Conservation (phyloP, 1,140 invertebrate species). For the Tigriopus japonicus region DNA sequence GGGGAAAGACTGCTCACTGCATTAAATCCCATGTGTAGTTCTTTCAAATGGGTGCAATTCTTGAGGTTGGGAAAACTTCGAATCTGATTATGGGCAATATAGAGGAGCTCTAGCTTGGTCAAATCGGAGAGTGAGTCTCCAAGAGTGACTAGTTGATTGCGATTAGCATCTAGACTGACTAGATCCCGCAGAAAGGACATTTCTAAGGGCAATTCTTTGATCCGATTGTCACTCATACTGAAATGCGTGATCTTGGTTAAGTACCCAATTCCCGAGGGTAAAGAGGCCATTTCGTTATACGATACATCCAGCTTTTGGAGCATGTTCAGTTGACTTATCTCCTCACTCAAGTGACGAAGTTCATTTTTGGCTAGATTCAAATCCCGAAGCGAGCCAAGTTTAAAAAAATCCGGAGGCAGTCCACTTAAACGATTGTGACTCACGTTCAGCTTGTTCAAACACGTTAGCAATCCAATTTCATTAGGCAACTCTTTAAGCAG, state of each 20-base stretch:
- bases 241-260: constrained; percentile 35
- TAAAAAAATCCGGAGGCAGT: constrained; percentile 42
- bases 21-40: constrained; percentile 60
- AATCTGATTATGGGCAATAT: constrained; percentile 54
- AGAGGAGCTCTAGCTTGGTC: constrained; percentile 53
- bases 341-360: constrained; percentile 31
- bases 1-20: constrained; percentile 31
- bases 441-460: constrained; percentile 52
- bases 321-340: constrained; percentile 17
- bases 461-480: constrained; percentile 51
- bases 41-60: constrained; percentile 39
- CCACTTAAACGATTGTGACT: constrained; percentile 50
- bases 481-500: constrained; percentile 43
- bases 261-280: constrained; percentile 38
- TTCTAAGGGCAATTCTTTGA: constrained; percentile 35
- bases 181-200: constrained; percentile 34
- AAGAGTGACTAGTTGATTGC: constrained; percentile 47
- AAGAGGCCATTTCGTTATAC: constrained; percentile 32
- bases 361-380: constrained; percentile 50
- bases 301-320: constrained; percentile 34
- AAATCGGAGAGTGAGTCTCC: constrained; percentile 54
- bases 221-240: constrained; percentile 37
- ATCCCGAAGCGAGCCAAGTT: constrained; percentile 40
- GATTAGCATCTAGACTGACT: constrained; percentile 45
- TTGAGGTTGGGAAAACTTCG: constrained; percentile 25